These are phyloP conservation scores for Pomacea canaliculata DNA, from an alignment of 2,888 invertebrate species.

Conservation along the genomic window DNA sequence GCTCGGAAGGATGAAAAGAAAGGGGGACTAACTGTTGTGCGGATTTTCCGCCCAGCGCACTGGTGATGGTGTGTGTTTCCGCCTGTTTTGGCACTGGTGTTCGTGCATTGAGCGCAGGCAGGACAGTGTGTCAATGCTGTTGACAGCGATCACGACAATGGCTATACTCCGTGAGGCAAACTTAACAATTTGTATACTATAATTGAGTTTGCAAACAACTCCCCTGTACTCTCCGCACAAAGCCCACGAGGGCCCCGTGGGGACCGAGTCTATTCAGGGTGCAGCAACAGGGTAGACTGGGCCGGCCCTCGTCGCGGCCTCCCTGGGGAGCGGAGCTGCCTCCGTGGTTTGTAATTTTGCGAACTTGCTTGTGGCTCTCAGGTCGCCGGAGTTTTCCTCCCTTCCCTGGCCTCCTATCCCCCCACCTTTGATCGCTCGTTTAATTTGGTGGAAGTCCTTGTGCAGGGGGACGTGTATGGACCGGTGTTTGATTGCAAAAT, in stretches of 20 bases:
- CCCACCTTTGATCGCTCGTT: too few relatives aligned
- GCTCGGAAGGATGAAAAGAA: too few relatives aligned
- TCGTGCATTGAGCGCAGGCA: not conserved
- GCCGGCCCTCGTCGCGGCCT: not conserved
- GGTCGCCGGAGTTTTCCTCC: too few relatives aligned
- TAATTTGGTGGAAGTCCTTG: too few relatives aligned
- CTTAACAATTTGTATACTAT: conserved; percentile 27
- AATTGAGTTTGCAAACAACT: conserved; percentile 31
- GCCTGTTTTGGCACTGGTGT: conserved; percentile 19
- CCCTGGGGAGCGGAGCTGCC: not conserved
- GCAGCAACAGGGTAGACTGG: too few relatives aligned
- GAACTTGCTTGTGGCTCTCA: conserved; percentile 2
- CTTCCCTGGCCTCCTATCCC: too few relatives aligned
- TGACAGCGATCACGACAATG: conserved; percentile 21
- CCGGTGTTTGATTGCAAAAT: too few relatives aligned
- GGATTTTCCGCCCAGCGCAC: conserved; percentile 21
- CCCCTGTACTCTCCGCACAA: conserved; percentile 18
- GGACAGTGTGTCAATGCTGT: conserved; percentile 7
- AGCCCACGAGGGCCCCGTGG: conserved; percentile 1
- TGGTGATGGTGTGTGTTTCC: conserved; percentile 20
- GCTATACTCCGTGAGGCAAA: conserved; percentile 9
- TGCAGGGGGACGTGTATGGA: too few relatives aligned
- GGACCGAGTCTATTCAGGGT: conserved; percentile 4
- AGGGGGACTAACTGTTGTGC: conserved; percentile 22
- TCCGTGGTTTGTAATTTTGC: conserved; percentile 7